Evolutionary conservation across 1,140 invertebrate genomes (phyloP).

Genomic region (Drosophila malerkotliana): DNA sequence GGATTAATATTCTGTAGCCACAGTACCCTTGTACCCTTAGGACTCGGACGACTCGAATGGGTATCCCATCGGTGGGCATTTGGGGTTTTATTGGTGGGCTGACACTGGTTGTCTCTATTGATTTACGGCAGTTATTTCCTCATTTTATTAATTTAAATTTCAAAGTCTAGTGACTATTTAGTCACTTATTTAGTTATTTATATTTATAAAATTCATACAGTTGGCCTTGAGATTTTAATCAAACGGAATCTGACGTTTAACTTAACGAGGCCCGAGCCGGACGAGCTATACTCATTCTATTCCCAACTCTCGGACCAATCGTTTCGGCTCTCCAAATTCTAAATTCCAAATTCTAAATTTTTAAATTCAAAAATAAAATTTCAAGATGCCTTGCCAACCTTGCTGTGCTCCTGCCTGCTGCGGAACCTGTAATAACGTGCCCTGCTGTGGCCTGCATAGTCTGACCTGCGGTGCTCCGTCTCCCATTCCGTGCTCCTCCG

Average conservation of each 20-base stretch:
- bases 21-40: background rate
- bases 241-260: background rate
- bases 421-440: conserved; percentile 51
- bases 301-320: conserved; percentile 4
- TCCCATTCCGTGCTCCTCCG: conserved; percentile 73
- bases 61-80: background rate
- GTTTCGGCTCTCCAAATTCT: conserved; percentile 10
- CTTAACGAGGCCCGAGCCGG: background rate
- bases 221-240: conserved; percentile 1
- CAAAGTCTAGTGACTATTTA: too few relatives aligned
- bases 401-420: conserved; percentile 21
- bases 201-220: background rate
- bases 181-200: too few relatives aligned
- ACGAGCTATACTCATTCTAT: conserved; percentile 8
- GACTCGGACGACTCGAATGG: background rate
- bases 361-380: background rate
- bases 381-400: conserved; percentile 6
- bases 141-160: too few relatives aligned
- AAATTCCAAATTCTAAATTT: conserved; percentile 13
- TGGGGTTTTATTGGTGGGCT: background rate
- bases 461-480: conserved; percentile 75
- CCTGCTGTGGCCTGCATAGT: conserved; percentile 77
- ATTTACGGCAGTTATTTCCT: too few relatives aligned
- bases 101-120: background rate
- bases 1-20: too few relatives aligned